These are phyloP conservation scores for Premnoplex brunnescens DNA, from an alignment of 2,797 vertebrate species.

Conservation along the genomic window DNA sequence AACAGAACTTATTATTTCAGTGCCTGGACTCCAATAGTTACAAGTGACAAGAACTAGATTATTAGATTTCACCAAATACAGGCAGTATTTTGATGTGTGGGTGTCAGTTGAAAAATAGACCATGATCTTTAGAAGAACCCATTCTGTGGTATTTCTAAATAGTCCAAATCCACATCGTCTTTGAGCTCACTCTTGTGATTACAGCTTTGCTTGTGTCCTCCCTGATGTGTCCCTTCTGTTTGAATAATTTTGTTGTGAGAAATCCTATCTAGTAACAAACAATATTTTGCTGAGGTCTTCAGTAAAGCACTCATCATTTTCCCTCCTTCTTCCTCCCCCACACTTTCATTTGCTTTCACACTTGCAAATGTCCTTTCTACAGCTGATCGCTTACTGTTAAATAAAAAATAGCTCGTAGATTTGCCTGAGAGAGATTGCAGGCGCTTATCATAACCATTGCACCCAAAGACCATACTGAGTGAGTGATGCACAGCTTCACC, in stretches of 20 bases:
- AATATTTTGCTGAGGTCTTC: slow-evolving; percentile 34
- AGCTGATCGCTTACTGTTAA: slow-evolving; percentile 30
- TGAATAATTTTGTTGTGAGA: background rate
- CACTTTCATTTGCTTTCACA: slow-evolving; percentile 35
- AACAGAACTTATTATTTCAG: background rate
- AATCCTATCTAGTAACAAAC: background rate
- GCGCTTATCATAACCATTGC: background rate
- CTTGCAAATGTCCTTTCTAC: slow-evolving; percentile 34
- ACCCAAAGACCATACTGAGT: background rate
- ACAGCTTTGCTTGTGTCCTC: background rate
- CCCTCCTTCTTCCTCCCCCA: background rate
- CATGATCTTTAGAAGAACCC: background rate
- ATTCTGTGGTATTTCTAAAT: background rate
- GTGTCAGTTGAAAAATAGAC: slow-evolving; percentile 18
- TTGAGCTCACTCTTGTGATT: background rate
- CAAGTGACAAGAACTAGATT: background rate
- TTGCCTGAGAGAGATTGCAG: background rate
- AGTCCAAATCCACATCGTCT: background rate
- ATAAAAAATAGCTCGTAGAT: background rate
- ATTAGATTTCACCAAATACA: background rate
- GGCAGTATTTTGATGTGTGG: background rate
- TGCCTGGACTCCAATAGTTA: background rate
- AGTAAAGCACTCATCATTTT: background rate
- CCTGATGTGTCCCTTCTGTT: background rate
- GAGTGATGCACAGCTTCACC: slow-evolving; percentile 3